Conservation (phyloP, 2,797 vertebrate species). For the Novumbra hubbsi region DNA sequence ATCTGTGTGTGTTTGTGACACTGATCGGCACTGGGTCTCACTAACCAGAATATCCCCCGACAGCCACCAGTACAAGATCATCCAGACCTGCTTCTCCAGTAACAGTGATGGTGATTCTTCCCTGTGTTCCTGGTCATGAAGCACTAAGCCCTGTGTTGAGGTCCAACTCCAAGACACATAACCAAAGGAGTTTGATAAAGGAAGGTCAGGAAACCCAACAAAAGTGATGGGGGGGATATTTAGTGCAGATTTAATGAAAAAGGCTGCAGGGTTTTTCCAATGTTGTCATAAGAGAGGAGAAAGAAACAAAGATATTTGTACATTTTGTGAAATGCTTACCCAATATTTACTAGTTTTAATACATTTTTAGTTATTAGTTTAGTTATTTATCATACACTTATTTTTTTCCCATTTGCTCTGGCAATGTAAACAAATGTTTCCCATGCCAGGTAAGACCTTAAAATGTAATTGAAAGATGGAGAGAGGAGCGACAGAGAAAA, state of each 20-base stretch:
- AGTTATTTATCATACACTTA: too few species aligned
- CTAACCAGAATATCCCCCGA: too few species aligned
- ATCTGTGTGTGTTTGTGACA: not conserved
- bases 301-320: slow-evolving; percentile 1
- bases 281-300: slow-evolving; percentile 30
- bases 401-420: too few species aligned
- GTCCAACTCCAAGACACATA: slow-evolving; percentile 61
- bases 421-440: too few species aligned
- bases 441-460: too few species aligned
- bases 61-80: too few species aligned
- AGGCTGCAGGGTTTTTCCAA: slow-evolving; percentile 20
- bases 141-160: slow-evolving; percentile 50
- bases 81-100: too few species aligned
- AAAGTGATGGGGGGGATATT: slow-evolving; percentile 55
- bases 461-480: slow-evolving; percentile 1
- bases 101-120: slow-evolving; percentile 59
- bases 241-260: slow-evolving; percentile 42
- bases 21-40: too few species aligned
- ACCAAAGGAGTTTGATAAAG: slow-evolving; percentile 73
- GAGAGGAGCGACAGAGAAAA: slow-evolving; percentile 28
- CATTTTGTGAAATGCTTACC: too few species aligned
- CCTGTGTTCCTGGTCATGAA: slow-evolving; percentile 61
- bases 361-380: too few species aligned
- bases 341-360: too few species aligned
- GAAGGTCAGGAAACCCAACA: slow-evolving; percentile 53